These are phyloP conservation scores for Bubo scandiacus DNA, from an alignment of 2,113 vertebrate genomes.

Conservation along the genomic window DNA sequence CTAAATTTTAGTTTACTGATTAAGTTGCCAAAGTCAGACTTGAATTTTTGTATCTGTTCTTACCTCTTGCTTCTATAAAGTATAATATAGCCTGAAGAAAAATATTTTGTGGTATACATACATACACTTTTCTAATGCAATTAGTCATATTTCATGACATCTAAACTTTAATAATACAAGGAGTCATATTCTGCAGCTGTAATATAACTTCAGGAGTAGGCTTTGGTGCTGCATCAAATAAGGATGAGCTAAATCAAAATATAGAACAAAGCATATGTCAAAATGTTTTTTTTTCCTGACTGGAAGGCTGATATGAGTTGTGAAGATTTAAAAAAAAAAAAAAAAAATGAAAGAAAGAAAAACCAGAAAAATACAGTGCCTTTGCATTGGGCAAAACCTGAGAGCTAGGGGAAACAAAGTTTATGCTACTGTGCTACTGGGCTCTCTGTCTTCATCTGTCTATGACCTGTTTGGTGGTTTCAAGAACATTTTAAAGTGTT, in stretches of 20 bases:
- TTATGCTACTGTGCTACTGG: neutral
- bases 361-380: neutral
- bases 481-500: neutral
- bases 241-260: neutral
- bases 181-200: neutral
- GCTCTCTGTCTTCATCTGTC: rapidly evolving
- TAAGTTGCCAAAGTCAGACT: neutral
- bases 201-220: neutral
- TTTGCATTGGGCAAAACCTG: neutral
- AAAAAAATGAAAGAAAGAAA: no score
- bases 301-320: neutral
- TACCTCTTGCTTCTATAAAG: neutral
- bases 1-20: neutral
- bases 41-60: neutral
- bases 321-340: neutral
- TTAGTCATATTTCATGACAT: neutral
- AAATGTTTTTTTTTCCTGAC: neutral
- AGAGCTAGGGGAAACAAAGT: neutral
- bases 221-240: neutral
- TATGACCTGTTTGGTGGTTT: neutral
- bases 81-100: neutral
- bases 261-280: neutral
- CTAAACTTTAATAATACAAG: neutral
- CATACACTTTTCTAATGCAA: neutral
- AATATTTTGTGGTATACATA: neutral